These are phyloP conservation scores for Scrobipalpa atriplicella DNA, from an alignment of 2,888 invertebrate genomes.

Conservation along the genomic window DNA sequence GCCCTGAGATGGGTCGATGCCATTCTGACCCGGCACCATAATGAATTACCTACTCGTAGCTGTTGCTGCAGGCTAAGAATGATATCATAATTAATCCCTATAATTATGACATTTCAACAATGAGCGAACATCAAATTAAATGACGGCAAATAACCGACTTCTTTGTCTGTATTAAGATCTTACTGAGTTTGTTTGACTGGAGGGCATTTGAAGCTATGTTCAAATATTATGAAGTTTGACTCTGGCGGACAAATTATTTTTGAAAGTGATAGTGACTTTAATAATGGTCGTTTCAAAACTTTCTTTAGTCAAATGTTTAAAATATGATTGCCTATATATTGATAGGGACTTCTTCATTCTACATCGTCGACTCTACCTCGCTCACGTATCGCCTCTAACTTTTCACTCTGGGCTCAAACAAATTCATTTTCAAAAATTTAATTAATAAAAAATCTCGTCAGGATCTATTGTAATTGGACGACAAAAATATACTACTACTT, in stretches of 20 bases:
- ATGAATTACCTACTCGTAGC: too few species aligned
- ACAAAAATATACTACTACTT: too few species aligned
- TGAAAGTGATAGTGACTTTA: neutral
- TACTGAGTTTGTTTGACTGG: neutral
- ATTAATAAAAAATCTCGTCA: too few species aligned
- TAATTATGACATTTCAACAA: neutral
- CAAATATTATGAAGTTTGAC: neutral
- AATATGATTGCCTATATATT: too few species aligned
- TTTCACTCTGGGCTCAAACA: too few species aligned
- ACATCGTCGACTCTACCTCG: too few species aligned
- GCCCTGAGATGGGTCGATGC: neutral
- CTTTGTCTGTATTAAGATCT: constrained; percentile 1
- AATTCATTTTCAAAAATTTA: too few species aligned
- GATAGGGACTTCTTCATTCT: too few species aligned
- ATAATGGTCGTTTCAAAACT: neutral
- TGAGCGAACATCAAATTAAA: neutral
- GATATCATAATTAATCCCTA: neutral
- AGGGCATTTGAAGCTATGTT: neutral
- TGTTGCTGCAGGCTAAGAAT: neutral
- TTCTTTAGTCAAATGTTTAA: too few species aligned
- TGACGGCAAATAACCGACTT: neutral
- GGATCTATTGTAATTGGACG: too few species aligned
- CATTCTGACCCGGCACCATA: neutral
- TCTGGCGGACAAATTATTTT: neutral
- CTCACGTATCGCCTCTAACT: too few species aligned